A percentile compares a stretch with the other conserved stretches of the same genome.
phyloP scores from a whole-genome alignment of 2,888 invertebrate species.

The Congeria kusceri region DNA sequence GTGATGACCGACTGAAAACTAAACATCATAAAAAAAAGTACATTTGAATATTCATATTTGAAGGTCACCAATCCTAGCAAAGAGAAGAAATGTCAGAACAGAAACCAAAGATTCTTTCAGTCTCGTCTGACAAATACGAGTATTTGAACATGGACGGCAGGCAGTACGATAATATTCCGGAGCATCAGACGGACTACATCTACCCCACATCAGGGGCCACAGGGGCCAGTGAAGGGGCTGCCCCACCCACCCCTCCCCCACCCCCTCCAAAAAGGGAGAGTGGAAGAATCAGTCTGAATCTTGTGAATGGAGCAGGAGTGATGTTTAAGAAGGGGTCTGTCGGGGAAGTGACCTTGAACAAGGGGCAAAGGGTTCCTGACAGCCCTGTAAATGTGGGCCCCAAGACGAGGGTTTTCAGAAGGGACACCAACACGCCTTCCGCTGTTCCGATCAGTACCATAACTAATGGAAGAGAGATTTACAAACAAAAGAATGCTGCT shows the following conservation, averaged over 20 bases:
- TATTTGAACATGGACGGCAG: slow-evolving; percentile 23
- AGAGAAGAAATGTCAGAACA: no score
- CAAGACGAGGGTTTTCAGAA: slow-evolving; percentile 2
- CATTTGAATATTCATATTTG: no score
- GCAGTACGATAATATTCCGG: slow-evolving; percentile 43
- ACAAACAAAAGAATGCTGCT: slow-evolving; percentile 40
- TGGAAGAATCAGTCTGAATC: neutral
- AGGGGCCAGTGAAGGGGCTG: slow-evolving; percentile 24
- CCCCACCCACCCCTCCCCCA: slow-evolving; percentile 26
- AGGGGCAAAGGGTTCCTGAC: no score
- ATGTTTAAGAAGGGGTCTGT: neutral
- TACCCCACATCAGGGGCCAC: slow-evolving; percentile 26
- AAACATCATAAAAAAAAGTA: no score
- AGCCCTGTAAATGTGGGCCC: neutral
- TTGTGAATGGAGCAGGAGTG: neutral
- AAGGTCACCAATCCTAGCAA: no score
- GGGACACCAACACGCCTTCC: neutral
- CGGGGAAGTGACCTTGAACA: no score
- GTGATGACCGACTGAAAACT: no score
- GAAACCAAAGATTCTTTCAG: neutral
- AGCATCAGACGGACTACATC: slow-evolving; percentile 31
- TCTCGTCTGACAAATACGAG: neutral
- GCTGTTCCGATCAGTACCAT: neutral
- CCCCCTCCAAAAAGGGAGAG: neutral
- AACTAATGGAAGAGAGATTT: slow-evolving; percentile 17